Evolutionary conservation across 2,888 invertebrate species (phyloP).

Genomic region (Diplolepis rosae): DNA sequence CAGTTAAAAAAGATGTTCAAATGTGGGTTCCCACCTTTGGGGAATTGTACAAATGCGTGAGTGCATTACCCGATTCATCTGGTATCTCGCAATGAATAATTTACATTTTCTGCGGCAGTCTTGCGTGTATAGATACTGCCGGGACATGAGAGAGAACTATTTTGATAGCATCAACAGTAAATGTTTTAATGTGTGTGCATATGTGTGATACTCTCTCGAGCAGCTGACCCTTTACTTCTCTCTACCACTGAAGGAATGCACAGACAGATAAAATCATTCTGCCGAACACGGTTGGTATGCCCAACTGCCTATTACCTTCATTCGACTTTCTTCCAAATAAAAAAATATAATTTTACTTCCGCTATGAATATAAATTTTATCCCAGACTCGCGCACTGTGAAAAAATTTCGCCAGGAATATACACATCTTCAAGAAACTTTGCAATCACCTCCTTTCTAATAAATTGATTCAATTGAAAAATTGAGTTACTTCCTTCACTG

Average conservation of each 20-base stretch:
- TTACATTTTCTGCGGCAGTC: conserved; percentile 53
- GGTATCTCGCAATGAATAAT: conserved; percentile 60
- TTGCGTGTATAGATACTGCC: conserved; percentile 28
- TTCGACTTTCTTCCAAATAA: conserved; percentile 23
- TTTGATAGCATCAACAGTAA: conserved; percentile 50
- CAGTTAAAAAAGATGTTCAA: not conserved
- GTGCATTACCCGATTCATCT: conserved; percentile 55
- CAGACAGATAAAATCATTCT: conserved; percentile 44
- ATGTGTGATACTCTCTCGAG: conserved; percentile 13
- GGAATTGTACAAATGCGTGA: conserved; percentile 39
- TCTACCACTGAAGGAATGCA: conserved; percentile 37
- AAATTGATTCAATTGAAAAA: not conserved
- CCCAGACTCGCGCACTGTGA: conserved; percentile 11
- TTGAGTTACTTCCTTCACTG: not conserved
- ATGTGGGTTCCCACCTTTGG: not conserved
- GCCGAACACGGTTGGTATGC: conserved; percentile 35
- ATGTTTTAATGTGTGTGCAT: conserved; percentile 13
- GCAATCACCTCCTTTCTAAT: not conserved
- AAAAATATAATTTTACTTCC: conserved; percentile 10
- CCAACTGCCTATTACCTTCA: conserved; percentile 13
- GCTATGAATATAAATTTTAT: conserved; percentile 24
- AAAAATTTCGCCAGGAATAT: not conserved
- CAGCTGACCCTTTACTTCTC: conserved; percentile 35
- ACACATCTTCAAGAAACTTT: not conserved
- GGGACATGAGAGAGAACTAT: conserved; percentile 46